Evolutionary conservation across 2,797 vertebrate genomes (phyloP), one percentile per base, ranked within the genome.

Genomic region (Buphagus erythrorhynchus): DNA sequence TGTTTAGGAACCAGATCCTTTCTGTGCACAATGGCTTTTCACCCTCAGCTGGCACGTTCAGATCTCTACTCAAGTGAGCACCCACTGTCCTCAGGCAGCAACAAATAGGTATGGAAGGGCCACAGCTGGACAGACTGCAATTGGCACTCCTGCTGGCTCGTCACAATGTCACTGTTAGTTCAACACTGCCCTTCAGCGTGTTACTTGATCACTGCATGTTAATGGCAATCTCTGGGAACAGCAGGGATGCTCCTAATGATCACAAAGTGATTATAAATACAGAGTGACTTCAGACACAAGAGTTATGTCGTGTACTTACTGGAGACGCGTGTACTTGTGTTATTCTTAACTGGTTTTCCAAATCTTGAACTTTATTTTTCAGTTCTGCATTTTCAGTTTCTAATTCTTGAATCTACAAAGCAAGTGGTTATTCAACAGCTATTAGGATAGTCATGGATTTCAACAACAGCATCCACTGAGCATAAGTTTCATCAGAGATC

Each of bases 331-430:
- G 96, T 13, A 98, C 98, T 74, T 99, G 99, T 86, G 98, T 97
- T 69, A 99, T 98, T 98, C 98, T 99, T 97, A 99, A 97, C 94
- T 99, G 99, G 66, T 99, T 99, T 96, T 99, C 99, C 88, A 99
- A 97, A 89, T 99, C 98, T 77, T 99, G 99, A 33, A 99, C 98
- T 96, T 99, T 99, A 62, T 98, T 98, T 98, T 99, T 99, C 71
- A 99, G 97, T 92, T 99, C 99, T 59, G 98, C 98, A 93, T 99
- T 99, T 98, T 99, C 99, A 14, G 98, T 98, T 98, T 99, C 99
- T 97, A 99, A 97, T 92, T 99, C 99, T 97, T 99, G 99, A 98
- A 99, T 99, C 99, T 99, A 97, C 62, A 96, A 97, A 94, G 86
- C 24, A 98, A 97, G 89, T 12, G 38, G 43, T 96, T 71, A 97